Evolutionary conservation across 2,888 invertebrate species (phyloP).

Genomic region (Aphrophora alni): DNA sequence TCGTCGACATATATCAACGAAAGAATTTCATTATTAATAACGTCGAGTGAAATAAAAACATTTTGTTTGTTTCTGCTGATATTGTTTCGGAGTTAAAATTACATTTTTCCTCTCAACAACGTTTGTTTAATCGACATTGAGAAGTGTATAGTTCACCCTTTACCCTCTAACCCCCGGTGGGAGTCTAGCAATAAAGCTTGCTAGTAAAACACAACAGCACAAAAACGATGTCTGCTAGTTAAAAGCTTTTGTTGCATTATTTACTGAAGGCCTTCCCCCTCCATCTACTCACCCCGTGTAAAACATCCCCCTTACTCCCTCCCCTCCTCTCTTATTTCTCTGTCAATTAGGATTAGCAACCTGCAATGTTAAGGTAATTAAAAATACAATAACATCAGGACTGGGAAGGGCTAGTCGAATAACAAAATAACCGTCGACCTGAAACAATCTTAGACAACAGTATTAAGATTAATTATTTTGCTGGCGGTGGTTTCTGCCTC

Average conservation of each 20-base stretch:
- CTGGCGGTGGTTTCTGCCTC: neutral
- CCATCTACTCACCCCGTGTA: constrained; percentile 1
- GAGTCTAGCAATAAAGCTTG: too few species aligned
- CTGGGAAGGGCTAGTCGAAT: neutral
- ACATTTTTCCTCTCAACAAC: neutral
- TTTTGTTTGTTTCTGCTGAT: neutral
- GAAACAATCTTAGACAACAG: neutral
- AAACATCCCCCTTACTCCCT: neutral
- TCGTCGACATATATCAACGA: too few species aligned
- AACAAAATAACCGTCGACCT: neutral
- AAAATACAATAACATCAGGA: constrained; percentile 47
- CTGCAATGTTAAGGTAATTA: constrained; percentile 42
- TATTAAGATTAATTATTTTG: constrained; percentile 4
- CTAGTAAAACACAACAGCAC: constrained; percentile 13
- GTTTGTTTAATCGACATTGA: constrained; percentile 2
- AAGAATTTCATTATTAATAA: too few species aligned
- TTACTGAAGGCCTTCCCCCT: constrained; percentile 43
- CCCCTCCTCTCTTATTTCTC: constrained; percentile 32
- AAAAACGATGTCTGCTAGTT: constrained; percentile 45
- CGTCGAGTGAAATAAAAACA: too few species aligned
- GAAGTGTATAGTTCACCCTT: constrained; percentile 1
- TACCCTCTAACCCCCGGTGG: neutral
- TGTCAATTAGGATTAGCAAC: constrained; percentile 47
- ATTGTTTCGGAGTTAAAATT: neutral
- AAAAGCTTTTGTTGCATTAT: constrained; percentile 50